Conservation (phyloP, 2,888 invertebrate species). For the Resseliella maxima region DNA sequence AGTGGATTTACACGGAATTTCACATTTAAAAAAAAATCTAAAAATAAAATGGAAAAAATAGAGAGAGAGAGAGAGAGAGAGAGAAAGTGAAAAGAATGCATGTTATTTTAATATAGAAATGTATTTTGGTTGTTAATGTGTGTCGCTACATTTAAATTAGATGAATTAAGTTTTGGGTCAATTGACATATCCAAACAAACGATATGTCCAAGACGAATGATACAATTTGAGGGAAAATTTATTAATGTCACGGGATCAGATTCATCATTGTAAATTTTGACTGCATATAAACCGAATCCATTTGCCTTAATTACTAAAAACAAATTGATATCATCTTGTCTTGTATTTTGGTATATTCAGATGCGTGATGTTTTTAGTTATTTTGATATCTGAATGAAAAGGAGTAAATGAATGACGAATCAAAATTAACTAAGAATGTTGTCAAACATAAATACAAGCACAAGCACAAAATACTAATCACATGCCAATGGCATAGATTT, state of each 20-base stretch:
- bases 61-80: too few relatives aligned
- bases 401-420: background rate
- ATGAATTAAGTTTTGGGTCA: background rate
- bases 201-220: slow-evolving; percentile 5
- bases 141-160: background rate
- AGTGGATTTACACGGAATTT: background rate
- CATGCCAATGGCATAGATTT: background rate
- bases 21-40: too few relatives aligned
- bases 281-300: background rate
- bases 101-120: background rate
- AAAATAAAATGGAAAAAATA: too few relatives aligned
- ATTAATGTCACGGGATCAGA: slow-evolving; percentile 8
- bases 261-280: background rate
- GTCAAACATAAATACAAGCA: background rate
- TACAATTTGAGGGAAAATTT: background rate
- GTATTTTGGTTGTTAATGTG: background rate
- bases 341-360: background rate
- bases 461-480: too few relatives aligned
- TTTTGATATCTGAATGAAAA: background rate
- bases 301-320: background rate
- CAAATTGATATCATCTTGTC: background rate
- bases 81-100: background rate
- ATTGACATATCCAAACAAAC: background rate
- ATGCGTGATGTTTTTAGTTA: background rate
- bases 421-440: background rate